phyloP scores from a whole-genome alignment of 2,888 invertebrate species.

The Lymantria monacha region DNA sequence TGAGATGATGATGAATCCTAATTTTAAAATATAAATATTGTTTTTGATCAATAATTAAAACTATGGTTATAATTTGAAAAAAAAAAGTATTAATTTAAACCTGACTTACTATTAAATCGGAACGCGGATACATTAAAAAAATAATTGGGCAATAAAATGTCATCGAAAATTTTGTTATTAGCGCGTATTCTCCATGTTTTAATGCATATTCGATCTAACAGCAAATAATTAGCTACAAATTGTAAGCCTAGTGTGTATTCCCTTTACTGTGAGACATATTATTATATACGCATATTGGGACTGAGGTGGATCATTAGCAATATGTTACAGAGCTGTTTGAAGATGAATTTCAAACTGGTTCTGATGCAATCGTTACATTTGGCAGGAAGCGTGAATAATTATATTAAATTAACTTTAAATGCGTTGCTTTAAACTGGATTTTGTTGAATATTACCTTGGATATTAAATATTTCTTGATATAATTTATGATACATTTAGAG shows the following conservation, averaged over 20 bases:
- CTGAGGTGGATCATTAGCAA: slow-evolving; percentile 18
- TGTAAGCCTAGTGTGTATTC: background rate
- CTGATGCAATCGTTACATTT: slow-evolving; percentile 7
- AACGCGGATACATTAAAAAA: too few species aligned
- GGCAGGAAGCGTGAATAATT: slow-evolving; percentile 13
- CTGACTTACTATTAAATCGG: too few species aligned
- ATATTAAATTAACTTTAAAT: slow-evolving; percentile 10
- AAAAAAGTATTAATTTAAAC: too few species aligned
- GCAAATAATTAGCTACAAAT: background rate
- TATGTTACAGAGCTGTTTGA: slow-evolving; percentile 4
- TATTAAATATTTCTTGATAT: background rate
- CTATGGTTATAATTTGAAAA: too few species aligned
- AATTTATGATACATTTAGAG: background rate
- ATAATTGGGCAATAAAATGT: too few species aligned
- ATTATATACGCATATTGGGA: slow-evolving; percentile 11
- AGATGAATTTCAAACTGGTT: slow-evolving; percentile 5
- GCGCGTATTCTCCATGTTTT: too few species aligned
- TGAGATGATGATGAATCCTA: too few species aligned
- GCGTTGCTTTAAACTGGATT: slow-evolving; percentile 2
- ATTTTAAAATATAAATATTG: too few species aligned
- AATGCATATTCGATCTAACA: too few species aligned
- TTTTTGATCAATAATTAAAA: too few species aligned
- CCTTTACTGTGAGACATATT: background rate
- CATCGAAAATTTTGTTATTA: too few species aligned
- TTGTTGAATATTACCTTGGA: background rate